Evolutionary conservation across 1,140 invertebrate genomes (phyloP), one percentile per base, ranked within the genome.

Genomic region (Drosophila miranda): DNA sequence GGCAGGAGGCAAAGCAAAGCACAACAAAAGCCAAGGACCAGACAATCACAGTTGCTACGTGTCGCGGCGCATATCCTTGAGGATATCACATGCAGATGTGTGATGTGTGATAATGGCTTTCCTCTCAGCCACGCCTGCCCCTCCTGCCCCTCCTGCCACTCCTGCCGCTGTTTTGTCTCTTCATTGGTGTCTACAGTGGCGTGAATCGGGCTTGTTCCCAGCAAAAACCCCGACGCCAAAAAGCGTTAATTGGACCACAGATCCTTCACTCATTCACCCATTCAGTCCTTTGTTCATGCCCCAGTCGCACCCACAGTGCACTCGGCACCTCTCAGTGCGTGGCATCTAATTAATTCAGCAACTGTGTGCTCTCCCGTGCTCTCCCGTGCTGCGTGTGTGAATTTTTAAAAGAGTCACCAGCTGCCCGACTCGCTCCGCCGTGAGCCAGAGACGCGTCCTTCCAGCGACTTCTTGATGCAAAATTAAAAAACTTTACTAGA

Each of bases 51-150:
- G 78, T 70, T 59, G 78, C 72, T 90, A 90, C 89, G 89, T 90
- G 89, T 90, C 84, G 66, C 74, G 74, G 64, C 79, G 89, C 59
- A 75, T 90, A 90, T 90, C 89, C 89, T 87, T 70, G 44, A 87
- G 89, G 89, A 90, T 90, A 90, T 89, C 78, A 80, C 82, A 87
- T 82, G 78, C 75, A 89, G 75, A 88, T 74, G 77, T 84, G 77
- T 89, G 83, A 89, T 89, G 80, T 89, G 84, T 90, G 89, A 84
- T 90, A 90, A 90, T 78, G 80, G 81, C 71, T 74, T 74, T 73
- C 66, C 62, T 67, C 38, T n/a, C n/a, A n/a, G n/a, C n/a, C n/a
- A n/a, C n/a, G n/a, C n/a, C 54, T 41, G 42, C 14, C 44, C 11
- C 44, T 28, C 16, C 38, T 45, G 19, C 51, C 19, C 30, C 42